Evolutionary conservation across 2,113 vertebrate genomes (phyloP), one percentile per base, ranked within the genome.

Genomic region (Hippolais icterina): DNA sequence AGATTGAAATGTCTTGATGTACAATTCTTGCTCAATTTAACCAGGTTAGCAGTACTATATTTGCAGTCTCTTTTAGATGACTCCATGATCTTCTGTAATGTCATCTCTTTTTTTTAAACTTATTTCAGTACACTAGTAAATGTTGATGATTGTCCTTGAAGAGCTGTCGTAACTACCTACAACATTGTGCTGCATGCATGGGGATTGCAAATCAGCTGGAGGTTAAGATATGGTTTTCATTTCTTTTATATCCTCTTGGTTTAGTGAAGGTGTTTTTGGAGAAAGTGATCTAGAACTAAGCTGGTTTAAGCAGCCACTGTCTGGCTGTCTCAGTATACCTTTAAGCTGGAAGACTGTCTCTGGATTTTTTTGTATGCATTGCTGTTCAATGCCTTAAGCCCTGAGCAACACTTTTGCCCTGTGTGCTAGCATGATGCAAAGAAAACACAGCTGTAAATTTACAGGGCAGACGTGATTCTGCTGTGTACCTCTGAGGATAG

Each of bases 31-130:
- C 41, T 87, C 77, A 87, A 3, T 91, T 92, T 91, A 94, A 78
- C 80, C 60, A 89, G 74, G 56, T 84, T 95, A 88, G 80, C 70
- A 39, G 66, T 53, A 85, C 44, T 85, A 33, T 92, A 84, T 87
- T 80, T 78, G 57, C 44, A 49, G 60, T 75, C 39, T 78, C 44
- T 87, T 81, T 47, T 64, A 91, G 72, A 60, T 76, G 41, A 44
- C 37, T 56, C 91, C 57, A 41, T 64, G n/a, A 56, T 47, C 44
- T 25, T 94, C 72, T 83, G 23, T 60, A 84, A 84, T 71, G 59
- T 11, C 29, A 37, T 49, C 7, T 60, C 7, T 56, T 37, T 37
- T 72, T 72, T 66, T 39, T 27, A 39, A 74, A 12, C 31, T n/a
- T 64, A 54, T 82, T 87, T 87, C 56, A 60, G 52, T 22, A 23